Conservation (phyloP, 2,113 vertebrate genomes). For the Silurus asotus region DNA sequence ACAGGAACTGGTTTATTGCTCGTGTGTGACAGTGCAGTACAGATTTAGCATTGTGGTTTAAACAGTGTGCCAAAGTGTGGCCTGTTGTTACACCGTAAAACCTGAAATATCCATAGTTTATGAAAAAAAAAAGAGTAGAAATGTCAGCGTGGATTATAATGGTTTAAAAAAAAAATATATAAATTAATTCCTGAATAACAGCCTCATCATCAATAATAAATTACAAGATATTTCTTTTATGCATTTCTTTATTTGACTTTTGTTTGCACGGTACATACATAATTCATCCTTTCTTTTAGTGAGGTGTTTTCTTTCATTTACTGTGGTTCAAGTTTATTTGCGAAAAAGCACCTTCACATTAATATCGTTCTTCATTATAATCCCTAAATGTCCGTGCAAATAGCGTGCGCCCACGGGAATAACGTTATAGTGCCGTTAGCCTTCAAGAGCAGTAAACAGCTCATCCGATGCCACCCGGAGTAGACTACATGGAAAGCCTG, state of each 20-base stretch:
- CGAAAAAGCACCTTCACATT: background rate
- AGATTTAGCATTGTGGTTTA: slow-evolving; percentile 12
- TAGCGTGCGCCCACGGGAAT: background rate
- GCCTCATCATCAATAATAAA: slow-evolving; percentile 7
- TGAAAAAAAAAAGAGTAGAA: slow-evolving; percentile 3
- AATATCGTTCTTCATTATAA: background rate
- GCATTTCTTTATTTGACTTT: background rate
- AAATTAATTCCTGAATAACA: no score
- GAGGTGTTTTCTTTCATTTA: background rate
- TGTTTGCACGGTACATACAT: background rate
- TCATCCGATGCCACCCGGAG: slow-evolving; percentile 58
- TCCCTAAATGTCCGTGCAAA: background rate
- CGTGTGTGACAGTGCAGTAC: background rate
- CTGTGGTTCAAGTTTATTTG: background rate
- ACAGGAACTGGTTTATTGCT: slow-evolving; percentile 15
- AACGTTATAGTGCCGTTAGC: background rate
- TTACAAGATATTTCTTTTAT: background rate
- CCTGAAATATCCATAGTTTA: background rate
- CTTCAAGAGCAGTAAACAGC: slow-evolving; percentile 21
- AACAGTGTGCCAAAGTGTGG: background rate
- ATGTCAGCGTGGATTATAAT: background rate
- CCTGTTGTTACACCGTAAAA: background rate
- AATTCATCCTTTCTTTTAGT: background rate
- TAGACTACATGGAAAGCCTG: slow-evolving; percentile 59
- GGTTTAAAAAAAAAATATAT: background rate